Conservation (phyloP, 2,113 vertebrate genomes). For the Tringa solitaria region DNA sequence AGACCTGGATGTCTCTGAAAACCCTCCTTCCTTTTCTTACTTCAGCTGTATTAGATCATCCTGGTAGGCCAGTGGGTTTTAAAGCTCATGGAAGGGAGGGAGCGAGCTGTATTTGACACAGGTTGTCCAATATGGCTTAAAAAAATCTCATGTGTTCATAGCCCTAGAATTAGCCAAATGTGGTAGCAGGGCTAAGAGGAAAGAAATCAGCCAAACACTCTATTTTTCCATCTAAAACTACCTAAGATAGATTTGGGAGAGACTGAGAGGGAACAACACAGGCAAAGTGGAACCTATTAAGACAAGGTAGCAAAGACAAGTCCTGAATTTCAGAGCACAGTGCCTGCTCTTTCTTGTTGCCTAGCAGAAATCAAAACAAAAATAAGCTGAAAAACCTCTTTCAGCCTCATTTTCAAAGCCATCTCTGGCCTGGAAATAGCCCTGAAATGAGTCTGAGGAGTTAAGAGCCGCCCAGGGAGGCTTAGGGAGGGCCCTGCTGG, state of each 20-base stretch:
- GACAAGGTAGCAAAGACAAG: not conserved
- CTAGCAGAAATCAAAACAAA: constrained; percentile 32
- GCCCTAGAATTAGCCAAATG: not conserved
- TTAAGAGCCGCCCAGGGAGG: not conserved
- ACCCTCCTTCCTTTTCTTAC: not conserved
- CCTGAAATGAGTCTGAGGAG: constrained; percentile 41
- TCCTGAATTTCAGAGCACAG: not conserved
- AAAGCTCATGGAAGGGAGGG: not conserved
- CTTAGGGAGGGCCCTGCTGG: not conserved
- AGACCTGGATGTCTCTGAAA: not conserved
- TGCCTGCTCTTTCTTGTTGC: not conserved
- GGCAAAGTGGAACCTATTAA: not conserved
- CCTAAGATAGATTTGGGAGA: not conserved
- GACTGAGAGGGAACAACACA: not conserved
- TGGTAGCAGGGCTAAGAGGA: not conserved
- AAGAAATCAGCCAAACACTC: not conserved
- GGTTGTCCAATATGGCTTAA: not conserved
- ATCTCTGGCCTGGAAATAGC: constrained; percentile 9
- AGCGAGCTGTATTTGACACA: not conserved
- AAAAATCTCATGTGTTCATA: not conserved
- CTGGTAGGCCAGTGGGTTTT: not conserved
- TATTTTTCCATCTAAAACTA: not conserved
- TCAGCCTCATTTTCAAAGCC: constrained; percentile 22
- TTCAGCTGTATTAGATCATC: not conserved
- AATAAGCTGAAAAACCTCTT: not conserved